phyloP scores from a whole-genome alignment of 2,888 invertebrate genomes.

The Unio pictorum region DNA sequence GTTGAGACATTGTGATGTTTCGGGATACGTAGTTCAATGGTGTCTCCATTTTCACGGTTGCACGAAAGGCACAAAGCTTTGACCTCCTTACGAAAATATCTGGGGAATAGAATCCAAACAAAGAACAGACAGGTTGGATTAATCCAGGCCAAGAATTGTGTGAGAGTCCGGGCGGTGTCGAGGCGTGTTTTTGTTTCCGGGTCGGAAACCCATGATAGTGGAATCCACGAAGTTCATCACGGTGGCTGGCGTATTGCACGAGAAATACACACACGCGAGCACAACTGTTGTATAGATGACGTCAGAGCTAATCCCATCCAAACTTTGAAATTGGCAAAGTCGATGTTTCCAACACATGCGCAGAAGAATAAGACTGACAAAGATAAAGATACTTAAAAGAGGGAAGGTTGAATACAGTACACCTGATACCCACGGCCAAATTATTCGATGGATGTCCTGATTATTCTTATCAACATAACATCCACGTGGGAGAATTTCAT shows the following conservation, averaged over 20 bases:
- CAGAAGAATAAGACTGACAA: slow-evolving; percentile 38
- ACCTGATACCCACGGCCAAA: slow-evolving; percentile 60
- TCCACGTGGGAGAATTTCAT: slow-evolving; percentile 40
- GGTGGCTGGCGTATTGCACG: slow-evolving; percentile 33
- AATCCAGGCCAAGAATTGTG: slow-evolving; percentile 10
- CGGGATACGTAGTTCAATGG: neutral
- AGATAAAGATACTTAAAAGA: slow-evolving; percentile 42
- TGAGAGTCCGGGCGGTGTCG: slow-evolving; percentile 5
- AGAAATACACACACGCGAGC: slow-evolving; percentile 27
- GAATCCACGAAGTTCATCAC: slow-evolving; percentile 15
- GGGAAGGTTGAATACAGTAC: slow-evolving; percentile 54
- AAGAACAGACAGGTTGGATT: slow-evolving; percentile 18
- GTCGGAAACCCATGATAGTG: neutral
- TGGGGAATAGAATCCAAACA: slow-evolving; percentile 14
- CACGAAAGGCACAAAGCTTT: slow-evolving; percentile 1
- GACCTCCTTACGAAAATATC: slow-evolving; percentile 20
- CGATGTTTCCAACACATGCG: slow-evolving; percentile 36
- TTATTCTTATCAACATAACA: slow-evolving; percentile 25
- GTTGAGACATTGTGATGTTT: neutral
- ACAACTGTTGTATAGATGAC: slow-evolving; percentile 31
- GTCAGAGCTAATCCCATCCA: slow-evolving; percentile 23
- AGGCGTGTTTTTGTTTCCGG: slow-evolving; percentile 3
- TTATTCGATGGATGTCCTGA: slow-evolving; percentile 39
- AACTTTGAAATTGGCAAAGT: slow-evolving; percentile 21
- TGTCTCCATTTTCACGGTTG: neutral